Evolutionary conservation across 2,113 vertebrate genomes (phyloP).

Genomic region (Hiodon tergisus): DNA sequence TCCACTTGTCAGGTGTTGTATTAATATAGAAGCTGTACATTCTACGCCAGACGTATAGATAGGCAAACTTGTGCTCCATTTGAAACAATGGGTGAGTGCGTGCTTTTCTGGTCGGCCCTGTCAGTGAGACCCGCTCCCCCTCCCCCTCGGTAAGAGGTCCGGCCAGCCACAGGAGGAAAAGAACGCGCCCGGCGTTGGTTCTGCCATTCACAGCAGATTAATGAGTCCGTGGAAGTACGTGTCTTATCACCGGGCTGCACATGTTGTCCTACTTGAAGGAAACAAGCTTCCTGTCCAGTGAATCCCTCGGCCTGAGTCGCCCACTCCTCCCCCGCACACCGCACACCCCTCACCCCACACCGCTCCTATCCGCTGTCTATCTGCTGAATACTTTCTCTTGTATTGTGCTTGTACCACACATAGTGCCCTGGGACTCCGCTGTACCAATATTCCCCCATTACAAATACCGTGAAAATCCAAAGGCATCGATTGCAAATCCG

Average conservation of each 20-base stretch:
- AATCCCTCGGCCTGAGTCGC: conserved; percentile 19
- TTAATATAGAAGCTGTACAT: too few species aligned
- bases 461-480: conserved; percentile 14
- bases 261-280: conserved; percentile 40
- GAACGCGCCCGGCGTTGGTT: conserved; percentile 34
- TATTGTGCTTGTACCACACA: not conserved
- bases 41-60: too few species aligned
- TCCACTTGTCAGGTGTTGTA: not conserved
- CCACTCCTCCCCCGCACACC: conserved; percentile 13
- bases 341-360: conserved; percentile 21
- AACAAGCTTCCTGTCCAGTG: conserved; percentile 21
- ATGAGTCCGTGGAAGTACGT: conserved; percentile 41
- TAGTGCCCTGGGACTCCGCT: conserved; percentile 9
- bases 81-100: not conserved
- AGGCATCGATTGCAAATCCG: not conserved
- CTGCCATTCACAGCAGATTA: conserved; percentile 44
- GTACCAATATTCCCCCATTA: not conserved
- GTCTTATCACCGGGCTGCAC: conserved; percentile 42
- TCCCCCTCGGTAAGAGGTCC: conserved; percentile 6
- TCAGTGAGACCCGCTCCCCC: conserved; percentile 1
- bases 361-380: too few species aligned
- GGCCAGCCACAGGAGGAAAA: not conserved
- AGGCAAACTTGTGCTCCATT: not conserved
- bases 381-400: conserved; percentile 14
- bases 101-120: not conserved